Evolutionary conservation across 2,113 vertebrate genomes (phyloP).

Genomic region (Sander lucioperca): DNA sequence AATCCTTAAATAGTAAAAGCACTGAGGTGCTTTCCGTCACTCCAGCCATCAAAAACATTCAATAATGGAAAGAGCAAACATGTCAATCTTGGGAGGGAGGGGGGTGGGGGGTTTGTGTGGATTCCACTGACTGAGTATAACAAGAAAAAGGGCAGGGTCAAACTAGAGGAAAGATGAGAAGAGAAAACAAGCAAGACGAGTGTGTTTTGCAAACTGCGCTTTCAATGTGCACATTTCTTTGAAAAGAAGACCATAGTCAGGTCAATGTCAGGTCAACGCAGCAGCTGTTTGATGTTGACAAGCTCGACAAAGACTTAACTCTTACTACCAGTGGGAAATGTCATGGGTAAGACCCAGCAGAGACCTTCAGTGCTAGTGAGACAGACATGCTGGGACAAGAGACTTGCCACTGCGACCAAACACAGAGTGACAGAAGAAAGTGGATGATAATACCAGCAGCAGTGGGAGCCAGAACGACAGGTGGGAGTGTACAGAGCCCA

Average conservation of each 20-base stretch:
- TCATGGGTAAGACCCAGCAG: constrained; percentile 39
- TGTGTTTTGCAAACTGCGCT: neutral
- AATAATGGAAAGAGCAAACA: neutral
- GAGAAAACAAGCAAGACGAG: neutral
- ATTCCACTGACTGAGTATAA: neutral
- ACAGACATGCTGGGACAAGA: constrained; percentile 45
- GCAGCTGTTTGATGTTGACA: constrained; percentile 56
- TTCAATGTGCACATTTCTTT: constrained; percentile 17
- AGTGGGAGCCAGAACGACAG: constrained; percentile 50
- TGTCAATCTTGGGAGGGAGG: neutral
- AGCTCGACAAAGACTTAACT: constrained; percentile 53
- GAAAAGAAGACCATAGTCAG: constrained; percentile 1
- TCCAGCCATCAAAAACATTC: neutral
- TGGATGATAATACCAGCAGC: constrained; percentile 44
- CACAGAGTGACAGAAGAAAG: constrained; percentile 53
- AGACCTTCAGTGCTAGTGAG: constrained; percentile 32
- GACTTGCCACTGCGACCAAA: constrained; percentile 33
- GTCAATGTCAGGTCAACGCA: constrained; percentile 38
- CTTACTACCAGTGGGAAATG: constrained; percentile 22
- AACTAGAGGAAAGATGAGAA: neutral
- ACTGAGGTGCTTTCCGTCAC: neutral
- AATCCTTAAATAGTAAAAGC: neutral
- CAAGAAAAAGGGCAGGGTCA: neutral
- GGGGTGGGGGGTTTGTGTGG: neutral
- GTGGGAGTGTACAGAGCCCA: constrained; percentile 52